Percentiles rank a stretch among this genome's conserved stretches.
phyloP scores from a whole-genome alignment of 2,888 invertebrate species.

The Cerastis leucographa region DNA sequence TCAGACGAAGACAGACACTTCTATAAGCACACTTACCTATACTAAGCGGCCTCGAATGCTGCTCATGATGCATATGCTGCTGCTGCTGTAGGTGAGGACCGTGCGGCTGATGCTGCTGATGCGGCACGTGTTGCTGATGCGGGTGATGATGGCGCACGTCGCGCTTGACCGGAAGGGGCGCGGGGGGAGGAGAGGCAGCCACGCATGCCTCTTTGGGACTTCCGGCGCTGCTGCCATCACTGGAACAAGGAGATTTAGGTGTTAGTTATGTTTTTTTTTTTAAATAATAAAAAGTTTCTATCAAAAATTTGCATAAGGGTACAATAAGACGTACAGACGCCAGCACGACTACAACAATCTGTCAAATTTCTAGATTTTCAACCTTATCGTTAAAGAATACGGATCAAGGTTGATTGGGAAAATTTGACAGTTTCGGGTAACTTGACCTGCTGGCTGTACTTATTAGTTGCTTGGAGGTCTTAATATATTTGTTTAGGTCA shows the following conservation, averaged over 20 bases:
- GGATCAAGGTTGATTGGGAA: too few species aligned
- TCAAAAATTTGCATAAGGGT: accelerated
- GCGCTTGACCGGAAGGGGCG: conserved; percentile 74
- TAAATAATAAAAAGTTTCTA: neutral
- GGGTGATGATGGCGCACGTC: conserved; percentile 70
- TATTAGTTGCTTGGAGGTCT: too few species aligned
- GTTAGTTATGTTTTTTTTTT: conserved; percentile 7
- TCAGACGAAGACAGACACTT: too few species aligned
- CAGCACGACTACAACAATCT: too few species aligned
- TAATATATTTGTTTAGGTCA: too few species aligned
- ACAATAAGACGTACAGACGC: too few species aligned
- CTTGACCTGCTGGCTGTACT: too few species aligned
- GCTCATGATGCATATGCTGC: conserved; percentile 71
- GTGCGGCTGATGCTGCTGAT: conserved; percentile 57
- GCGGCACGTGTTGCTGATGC: conserved; percentile 54
- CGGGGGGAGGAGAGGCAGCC: conserved; percentile 85
- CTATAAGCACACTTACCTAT: too few species aligned
- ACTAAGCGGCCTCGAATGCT: conserved; percentile 63
- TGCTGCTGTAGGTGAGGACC: conserved; percentile 58
- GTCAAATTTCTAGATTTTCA: too few species aligned
- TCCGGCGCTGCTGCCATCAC: conserved; percentile 88
- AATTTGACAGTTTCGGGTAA: too few species aligned
- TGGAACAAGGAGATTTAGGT: conserved; percentile 59
- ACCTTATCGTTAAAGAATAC: too few species aligned
- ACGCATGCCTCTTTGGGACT: conserved; percentile 88